Evolutionary conservation across 92 coral and sea anemone species (phyloP).

Genomic region (Porites evermanni): DNA sequence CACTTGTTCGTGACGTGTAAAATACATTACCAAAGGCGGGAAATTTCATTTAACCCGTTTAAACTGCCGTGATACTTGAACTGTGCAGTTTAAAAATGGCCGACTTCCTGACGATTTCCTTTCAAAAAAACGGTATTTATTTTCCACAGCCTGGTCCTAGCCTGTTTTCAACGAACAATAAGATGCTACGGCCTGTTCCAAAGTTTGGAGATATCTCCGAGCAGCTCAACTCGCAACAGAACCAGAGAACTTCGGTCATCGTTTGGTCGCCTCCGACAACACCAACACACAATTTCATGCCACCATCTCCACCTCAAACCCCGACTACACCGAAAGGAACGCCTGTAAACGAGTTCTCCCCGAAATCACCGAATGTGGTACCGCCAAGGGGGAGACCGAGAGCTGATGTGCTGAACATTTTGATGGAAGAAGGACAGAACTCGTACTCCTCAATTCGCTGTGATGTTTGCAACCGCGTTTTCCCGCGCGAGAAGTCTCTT

Average conservation of each 20-base stretch:
- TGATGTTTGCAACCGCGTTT: conserved; percentile 96
- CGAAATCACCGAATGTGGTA: conserved; percentile 78
- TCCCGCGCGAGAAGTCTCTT: conserved; percentile 99
- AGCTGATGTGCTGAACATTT: conserved; percentile 87
- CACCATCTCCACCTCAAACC: conserved; percentile 83
- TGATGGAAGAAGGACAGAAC: conserved; percentile 95
- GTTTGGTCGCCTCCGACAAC: conserved; percentile 97
- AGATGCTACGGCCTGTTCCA: conserved; percentile 78
- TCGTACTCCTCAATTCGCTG: conserved; percentile 97
- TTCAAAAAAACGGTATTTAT: conserved; percentile 87
- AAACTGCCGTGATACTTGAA: conserved; percentile 30
- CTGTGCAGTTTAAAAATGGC: conserved; percentile 95
- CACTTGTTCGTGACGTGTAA: conserved; percentile 22
- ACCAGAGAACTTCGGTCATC: conserved; percentile 78
- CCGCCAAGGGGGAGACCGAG: conserved; percentile 98
- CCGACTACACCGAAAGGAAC: conserved; percentile 75
- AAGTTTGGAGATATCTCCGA: conserved; percentile 62
- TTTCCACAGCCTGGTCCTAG: conserved; percentile 86
- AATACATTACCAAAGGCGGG: conserved; percentile 85
- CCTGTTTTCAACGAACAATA: conserved; percentile 73
- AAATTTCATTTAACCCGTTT: conserved; percentile 70
- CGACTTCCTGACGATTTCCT: conserved; percentile 88
- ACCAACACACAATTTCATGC: conserved; percentile 79
- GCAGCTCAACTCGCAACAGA: conserved; percentile 61
- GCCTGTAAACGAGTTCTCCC: conserved; percentile 51